Percentiles rank a stretch among this genome's conserved stretches.
phyloP scores from a whole-genome alignment of 2,113 vertebrate genomes.

The Crypturellus undulatus region DNA sequence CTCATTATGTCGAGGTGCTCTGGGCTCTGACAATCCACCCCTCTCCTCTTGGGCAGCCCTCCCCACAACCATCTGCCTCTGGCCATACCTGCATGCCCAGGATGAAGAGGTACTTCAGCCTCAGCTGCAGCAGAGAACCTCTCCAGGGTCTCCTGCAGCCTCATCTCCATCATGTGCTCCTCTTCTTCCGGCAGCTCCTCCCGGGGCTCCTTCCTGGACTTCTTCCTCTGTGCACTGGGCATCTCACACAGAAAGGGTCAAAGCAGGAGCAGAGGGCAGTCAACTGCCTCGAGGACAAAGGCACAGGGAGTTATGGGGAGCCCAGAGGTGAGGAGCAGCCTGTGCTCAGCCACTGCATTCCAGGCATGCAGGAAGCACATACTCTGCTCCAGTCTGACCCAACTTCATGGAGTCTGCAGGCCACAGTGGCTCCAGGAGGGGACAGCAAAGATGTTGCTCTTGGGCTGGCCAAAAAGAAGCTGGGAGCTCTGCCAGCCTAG shows the following conservation, averaged over 20 bases:
- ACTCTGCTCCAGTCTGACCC: not conserved
- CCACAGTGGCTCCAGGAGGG: not conserved
- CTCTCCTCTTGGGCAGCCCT: not conserved
- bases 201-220: slow-evolving; percentile 33
- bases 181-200: slow-evolving; percentile 76
- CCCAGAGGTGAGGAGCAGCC: not conserved
- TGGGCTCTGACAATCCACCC: not conserved
- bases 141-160: slow-evolving; percentile 88
- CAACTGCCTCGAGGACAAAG: slow-evolving; percentile 79
- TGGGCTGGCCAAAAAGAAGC: not conserved
- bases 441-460: not conserved
- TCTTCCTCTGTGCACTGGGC: slow-evolving; percentile 68
- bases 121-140: slow-evolving; percentile 89
- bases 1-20: not conserved
- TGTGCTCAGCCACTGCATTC: not conserved
- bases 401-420: not conserved
- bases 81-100: slow-evolving; percentile 87
- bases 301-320: slow-evolving; percentile 15
- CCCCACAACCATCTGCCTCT: not conserved
- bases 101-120: slow-evolving; percentile 91
- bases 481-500: not conserved
- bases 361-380: not conserved
- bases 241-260: slow-evolving; percentile 94
- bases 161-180: slow-evolving; percentile 94
- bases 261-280: slow-evolving; percentile 91